phyloP scores from a whole-genome alignment of 2,888 invertebrate species.

The Lissonota sp. region DNA sequence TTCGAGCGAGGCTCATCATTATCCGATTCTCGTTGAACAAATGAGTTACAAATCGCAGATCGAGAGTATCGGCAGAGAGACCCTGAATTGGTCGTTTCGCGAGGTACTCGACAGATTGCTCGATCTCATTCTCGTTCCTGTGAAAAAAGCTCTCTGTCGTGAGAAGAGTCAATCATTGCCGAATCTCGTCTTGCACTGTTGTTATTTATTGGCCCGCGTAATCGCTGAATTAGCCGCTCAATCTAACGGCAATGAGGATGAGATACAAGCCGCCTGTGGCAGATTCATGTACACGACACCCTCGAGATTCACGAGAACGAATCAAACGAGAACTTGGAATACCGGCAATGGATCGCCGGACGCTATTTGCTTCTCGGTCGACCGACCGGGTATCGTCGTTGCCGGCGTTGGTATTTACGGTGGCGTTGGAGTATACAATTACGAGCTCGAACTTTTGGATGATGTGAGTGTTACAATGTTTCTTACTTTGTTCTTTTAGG shows the following conservation, averaged over 20 bases:
- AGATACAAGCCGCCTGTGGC: conserved; percentile 90
- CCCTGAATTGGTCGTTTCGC: conserved; percentile 88
- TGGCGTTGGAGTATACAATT: conserved; percentile 95
- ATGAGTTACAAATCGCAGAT: conserved; percentile 89
- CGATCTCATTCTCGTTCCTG: conserved; percentile 92
- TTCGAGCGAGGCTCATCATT: conserved; percentile 89
- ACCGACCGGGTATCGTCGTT: conserved; percentile 94
- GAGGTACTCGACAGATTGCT: conserved; percentile 93
- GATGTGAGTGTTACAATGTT: conserved; percentile 86
- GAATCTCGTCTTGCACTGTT: conserved; percentile 88
- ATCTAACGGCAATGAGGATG: conserved; percentile 91
- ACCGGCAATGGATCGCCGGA: conserved; percentile 98
- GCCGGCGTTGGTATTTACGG: conserved; percentile 96
- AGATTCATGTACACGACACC: conserved; percentile 94
- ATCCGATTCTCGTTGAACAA: conserved; percentile 91
- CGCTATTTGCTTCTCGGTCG: conserved; percentile 97
- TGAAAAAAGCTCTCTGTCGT: conserved; percentile 86
- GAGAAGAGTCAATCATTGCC: conserved; percentile 86
- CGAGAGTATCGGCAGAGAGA: conserved; percentile 79
- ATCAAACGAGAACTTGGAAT: conserved; percentile 97
- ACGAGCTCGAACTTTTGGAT: conserved; percentile 95
- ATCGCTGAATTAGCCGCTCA: conserved; percentile 94
- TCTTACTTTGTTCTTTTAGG: not conserved
- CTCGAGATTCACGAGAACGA: conserved; percentile 95
- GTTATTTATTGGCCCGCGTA: conserved; percentile 92